These are phyloP conservation scores for Griposia aprilina DNA, from an alignment of 2,888 invertebrate genomes.

Conservation along the genomic window DNA sequence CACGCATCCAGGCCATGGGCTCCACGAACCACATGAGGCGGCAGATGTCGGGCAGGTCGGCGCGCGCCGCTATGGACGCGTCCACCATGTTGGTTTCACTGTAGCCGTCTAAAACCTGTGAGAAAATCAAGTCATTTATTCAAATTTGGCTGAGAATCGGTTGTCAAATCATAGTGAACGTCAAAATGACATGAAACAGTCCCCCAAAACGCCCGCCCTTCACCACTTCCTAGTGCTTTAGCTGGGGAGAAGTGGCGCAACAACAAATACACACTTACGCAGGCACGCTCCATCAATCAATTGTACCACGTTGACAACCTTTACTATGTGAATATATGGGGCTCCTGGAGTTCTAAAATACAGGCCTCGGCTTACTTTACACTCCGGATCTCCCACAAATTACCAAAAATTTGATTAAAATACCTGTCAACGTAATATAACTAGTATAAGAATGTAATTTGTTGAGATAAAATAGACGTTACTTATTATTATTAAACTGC, in stretches of 20 bases:
- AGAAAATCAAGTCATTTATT: neutral
- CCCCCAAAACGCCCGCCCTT: neutral
- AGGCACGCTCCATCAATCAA: too few relatives aligned
- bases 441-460: too few relatives aligned
- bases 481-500: too few relatives aligned
- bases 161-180: neutral
- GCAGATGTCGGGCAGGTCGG: slow-evolving; percentile 89
- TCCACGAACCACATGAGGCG: slow-evolving; percentile 96
- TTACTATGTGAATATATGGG: too few relatives aligned
- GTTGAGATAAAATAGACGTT: too few relatives aligned
- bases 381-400: too few relatives aligned
- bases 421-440: too few relatives aligned
- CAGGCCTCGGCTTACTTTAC: too few relatives aligned
- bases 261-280: too few relatives aligned
- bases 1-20: slow-evolving; percentile 97
- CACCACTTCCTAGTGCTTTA: neutral
- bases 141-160: neutral
- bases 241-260: neutral
- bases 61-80: slow-evolving; percentile 75
- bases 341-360: too few relatives aligned
- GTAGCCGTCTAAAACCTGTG: slow-evolving; percentile 79
- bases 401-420: too few relatives aligned
- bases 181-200: neutral
- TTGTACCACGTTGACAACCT: too few relatives aligned
- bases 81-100: slow-evolving; percentile 83